Conservation (phyloP, 2,797 vertebrate species). For the Diplodus sargus region DNA sequence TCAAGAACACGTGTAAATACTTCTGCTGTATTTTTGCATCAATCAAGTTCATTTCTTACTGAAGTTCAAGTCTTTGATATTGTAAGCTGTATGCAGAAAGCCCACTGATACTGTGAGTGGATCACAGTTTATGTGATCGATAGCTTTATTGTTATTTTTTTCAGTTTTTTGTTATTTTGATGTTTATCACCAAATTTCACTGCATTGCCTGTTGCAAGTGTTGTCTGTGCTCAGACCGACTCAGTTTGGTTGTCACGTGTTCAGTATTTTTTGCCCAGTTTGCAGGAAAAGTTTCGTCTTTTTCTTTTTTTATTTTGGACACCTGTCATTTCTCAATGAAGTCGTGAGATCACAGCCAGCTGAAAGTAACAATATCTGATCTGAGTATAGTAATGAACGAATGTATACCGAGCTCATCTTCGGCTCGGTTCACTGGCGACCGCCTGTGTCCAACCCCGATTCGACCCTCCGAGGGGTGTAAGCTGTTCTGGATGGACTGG, state of each 20-base stretch:
- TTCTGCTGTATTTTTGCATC: slow-evolving; percentile 92
- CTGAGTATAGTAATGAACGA: slow-evolving; percentile 55
- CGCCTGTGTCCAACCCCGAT: neutral
- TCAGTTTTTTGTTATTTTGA: slow-evolving; percentile 73
- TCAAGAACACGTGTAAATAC: slow-evolving; percentile 87
- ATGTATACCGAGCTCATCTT: slow-evolving; percentile 68
- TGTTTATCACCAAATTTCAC: slow-evolving; percentile 81
- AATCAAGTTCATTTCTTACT: slow-evolving; percentile 87
- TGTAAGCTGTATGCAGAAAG: slow-evolving; percentile 84
- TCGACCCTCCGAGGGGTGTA: neutral
- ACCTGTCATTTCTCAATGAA: slow-evolving; percentile 30
- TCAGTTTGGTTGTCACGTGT: slow-evolving; percentile 83
- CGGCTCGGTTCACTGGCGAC: neutral
- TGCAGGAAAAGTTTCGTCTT: neutral
- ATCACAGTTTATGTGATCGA: slow-evolving; percentile 83
- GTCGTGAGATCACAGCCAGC: slow-evolving; percentile 43
- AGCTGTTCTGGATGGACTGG: neutral
- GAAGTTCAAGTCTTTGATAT: slow-evolving; percentile 88
- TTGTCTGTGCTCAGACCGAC: slow-evolving; percentile 73
- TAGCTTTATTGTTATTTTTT: slow-evolving; percentile 84
- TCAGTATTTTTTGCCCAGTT: slow-evolving; percentile 56
- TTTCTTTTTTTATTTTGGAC: neutral
- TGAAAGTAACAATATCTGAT: slow-evolving; percentile 35
- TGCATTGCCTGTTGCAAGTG: slow-evolving; percentile 74
- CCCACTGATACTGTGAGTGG: slow-evolving; percentile 91